Conservation (phyloP, 2,113 vertebrate species). For the Scomber scombrus region DNA sequence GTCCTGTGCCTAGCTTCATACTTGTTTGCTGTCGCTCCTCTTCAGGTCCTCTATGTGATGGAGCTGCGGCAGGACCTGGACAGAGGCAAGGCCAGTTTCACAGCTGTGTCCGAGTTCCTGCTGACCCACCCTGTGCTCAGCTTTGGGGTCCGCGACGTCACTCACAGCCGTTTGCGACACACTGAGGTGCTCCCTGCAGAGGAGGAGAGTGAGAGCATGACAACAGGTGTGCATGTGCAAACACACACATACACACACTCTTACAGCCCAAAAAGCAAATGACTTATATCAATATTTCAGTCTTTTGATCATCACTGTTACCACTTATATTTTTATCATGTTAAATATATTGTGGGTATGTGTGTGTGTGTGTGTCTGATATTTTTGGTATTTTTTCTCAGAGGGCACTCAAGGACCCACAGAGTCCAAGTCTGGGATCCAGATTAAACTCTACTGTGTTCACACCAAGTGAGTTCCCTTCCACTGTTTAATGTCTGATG, state of each 20-base stretch:
- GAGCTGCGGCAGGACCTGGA: constrained; percentile 95
- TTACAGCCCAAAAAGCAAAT: not conserved
- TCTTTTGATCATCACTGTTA: not conserved
- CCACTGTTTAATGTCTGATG: not conserved
- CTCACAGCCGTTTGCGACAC: constrained; percentile 89
- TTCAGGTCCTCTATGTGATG: constrained; percentile 97
- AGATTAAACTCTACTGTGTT: constrained; percentile 98
- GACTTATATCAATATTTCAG: not conserved
- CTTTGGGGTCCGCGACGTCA: constrained; percentile 95
- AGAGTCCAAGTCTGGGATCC: constrained; percentile 92
- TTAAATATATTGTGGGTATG: not conserved
- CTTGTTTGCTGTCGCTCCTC: not conserved
- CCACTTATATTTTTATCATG: not conserved
- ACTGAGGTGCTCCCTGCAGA: constrained; percentile 95
- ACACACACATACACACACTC: not conserved
- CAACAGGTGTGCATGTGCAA: constrained; percentile 83
- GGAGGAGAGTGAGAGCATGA: constrained; percentile 92
- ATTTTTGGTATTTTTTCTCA: constrained; percentile 67
- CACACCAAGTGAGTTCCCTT: constrained; percentile 94
- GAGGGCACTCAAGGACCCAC: constrained; percentile 90
- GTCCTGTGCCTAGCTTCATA: not conserved
- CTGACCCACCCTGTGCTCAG: constrained; percentile 98
- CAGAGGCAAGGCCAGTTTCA: constrained; percentile 93
- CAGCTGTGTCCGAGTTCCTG: constrained; percentile 97
- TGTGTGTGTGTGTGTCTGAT: not conserved